These are phyloP conservation scores for Epinephelus fuscoguttatus DNA, from an alignment of 2,113 vertebrate genomes.

Conservation along the genomic window DNA sequence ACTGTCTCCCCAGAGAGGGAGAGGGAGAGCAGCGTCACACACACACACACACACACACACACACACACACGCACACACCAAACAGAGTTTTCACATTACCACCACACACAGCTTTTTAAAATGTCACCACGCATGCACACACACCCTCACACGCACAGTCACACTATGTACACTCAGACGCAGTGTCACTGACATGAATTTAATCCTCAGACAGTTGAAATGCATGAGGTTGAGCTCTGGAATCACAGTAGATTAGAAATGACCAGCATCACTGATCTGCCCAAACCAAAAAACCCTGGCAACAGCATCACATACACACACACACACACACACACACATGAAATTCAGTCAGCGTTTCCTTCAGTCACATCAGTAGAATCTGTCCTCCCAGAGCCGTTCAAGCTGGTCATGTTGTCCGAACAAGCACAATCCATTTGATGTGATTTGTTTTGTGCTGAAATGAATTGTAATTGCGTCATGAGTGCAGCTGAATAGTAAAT, in stretches of 20 bases:
- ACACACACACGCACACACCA: constrained; percentile 34
- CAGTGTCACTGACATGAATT: constrained; percentile 66
- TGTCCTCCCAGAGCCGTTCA: constrained; percentile 14
- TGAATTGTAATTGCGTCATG: constrained; percentile 48
- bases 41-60: constrained; percentile 18
- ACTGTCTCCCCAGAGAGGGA: constrained; percentile 79
- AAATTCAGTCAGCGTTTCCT: constrained; percentile 42
- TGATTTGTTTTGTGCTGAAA: constrained; percentile 64
- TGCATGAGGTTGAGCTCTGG: constrained; percentile 59
- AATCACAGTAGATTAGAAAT: constrained; percentile 74
- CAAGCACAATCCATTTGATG: constrained; percentile 59
- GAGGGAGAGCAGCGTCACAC: constrained; percentile 51
- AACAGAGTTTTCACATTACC: constrained; percentile 46
- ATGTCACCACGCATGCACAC: constrained; percentile 62
- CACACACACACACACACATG: constrained; percentile 12
- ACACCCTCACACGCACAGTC: constrained; percentile 27
- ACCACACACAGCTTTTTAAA: constrained; percentile 58
- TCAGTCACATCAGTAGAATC: constrained; percentile 12
- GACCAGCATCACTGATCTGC: constrained; percentile 59
- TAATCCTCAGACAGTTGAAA: constrained; percentile 75
- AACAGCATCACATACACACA: constrained; percentile 14
- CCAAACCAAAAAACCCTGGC: constrained; percentile 37
- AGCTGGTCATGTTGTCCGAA: constrained; percentile 29
- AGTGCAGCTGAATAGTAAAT: constrained; percentile 53
- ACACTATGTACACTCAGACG: constrained; percentile 24